Evolutionary conservation across 2,113 vertebrate species (phyloP).

Genomic region (Oophaga pumilio): DNA sequence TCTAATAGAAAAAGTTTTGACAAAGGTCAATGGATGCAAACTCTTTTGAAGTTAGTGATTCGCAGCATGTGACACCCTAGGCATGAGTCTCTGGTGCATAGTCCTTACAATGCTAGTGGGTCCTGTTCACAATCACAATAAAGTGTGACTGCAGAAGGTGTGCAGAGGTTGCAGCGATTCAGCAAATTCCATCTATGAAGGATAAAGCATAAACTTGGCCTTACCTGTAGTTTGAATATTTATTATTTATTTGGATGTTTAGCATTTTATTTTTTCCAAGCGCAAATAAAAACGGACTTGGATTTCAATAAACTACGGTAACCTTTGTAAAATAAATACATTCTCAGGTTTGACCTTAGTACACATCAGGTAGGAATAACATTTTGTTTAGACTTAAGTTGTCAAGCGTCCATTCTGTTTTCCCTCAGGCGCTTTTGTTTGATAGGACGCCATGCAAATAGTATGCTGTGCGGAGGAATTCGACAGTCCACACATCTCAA

Average conservation of each 20-base stretch:
- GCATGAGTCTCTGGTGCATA: no score
- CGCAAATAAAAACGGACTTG: neutral
- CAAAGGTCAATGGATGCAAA: no score
- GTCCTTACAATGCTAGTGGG: no score
- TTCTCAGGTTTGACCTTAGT: constrained; percentile 36
- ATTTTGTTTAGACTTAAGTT: constrained; percentile 53
- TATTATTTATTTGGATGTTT: neutral
- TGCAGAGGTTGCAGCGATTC: neutral
- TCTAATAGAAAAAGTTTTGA: no score
- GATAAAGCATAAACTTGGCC: neutral
- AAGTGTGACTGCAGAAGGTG: no score
- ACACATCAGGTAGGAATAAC: constrained; percentile 48
- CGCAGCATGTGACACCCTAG: no score
- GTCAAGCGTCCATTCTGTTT: constrained; percentile 47
- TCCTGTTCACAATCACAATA: no score
- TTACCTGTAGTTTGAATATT: neutral
- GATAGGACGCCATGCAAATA: constrained; percentile 40
- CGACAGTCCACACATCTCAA: constrained; percentile 24
- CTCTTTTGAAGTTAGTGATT: no score
- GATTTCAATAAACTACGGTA: neutral
- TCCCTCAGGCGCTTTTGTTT: constrained; percentile 39
- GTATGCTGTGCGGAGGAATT: constrained; percentile 1
- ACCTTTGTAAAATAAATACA: constrained; percentile 36
- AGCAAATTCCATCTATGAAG: neutral
- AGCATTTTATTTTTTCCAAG: neutral